Evolutionary conservation across 1,140 invertebrate species (phyloP).

Genomic region (Elymnias hypermnestra): DNA sequence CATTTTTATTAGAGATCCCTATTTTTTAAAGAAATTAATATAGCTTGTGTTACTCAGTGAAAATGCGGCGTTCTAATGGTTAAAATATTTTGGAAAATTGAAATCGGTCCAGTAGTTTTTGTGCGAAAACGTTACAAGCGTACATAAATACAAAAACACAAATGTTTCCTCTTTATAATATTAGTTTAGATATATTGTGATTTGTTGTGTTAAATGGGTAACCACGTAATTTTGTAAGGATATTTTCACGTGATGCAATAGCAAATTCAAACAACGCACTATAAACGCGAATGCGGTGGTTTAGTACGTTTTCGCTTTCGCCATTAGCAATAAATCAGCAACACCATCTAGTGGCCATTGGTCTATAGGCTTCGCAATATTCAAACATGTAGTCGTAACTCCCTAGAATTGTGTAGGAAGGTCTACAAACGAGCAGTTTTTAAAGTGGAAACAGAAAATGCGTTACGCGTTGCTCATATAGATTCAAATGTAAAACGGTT

Average conservation of each 20-base stretch:
- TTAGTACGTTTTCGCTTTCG: constrained; percentile 73
- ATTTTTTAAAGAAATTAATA: too few relatives aligned
- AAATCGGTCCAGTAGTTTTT: too few relatives aligned
- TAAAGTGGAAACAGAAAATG: not conserved
- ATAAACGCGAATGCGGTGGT: constrained; percentile 49
- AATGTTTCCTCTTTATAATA: too few relatives aligned
- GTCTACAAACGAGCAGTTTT: not conserved
- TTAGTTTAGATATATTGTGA: too few relatives aligned
- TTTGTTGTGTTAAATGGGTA: not conserved
- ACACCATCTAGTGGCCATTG: constrained; percentile 53
- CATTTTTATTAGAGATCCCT: too few relatives aligned
- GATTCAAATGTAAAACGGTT: too few relatives aligned
- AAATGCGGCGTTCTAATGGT: too few relatives aligned
- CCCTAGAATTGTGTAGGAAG: not conserved
- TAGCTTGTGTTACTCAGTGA: too few relatives aligned
- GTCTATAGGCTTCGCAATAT: constrained; percentile 12
- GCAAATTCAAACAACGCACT: constrained; percentile 48
- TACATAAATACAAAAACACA: too few relatives aligned
- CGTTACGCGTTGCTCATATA: too few relatives aligned
- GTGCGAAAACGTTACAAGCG: too few relatives aligned
- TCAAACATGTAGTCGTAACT: not conserved
- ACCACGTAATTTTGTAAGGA: constrained; percentile 24
- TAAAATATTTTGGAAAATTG: too few relatives aligned
- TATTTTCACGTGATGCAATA: constrained; percentile 43
- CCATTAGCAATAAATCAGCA: constrained; percentile 73